These are phyloP conservation scores for Amblyopsis rosae DNA, from an alignment of 2,113 vertebrate genomes.

Conservation along the genomic window DNA sequence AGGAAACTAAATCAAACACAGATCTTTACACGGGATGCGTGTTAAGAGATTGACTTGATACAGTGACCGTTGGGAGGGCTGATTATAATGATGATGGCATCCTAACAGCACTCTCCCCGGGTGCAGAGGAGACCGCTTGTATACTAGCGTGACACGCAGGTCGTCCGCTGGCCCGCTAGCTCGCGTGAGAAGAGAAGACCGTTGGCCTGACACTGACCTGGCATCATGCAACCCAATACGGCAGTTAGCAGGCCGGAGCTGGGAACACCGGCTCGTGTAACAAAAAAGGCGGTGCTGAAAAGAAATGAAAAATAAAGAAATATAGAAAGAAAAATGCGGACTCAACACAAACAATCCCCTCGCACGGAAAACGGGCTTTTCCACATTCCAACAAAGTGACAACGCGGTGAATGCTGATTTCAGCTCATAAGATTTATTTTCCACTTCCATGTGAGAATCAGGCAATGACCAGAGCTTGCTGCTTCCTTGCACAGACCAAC, in stretches of 20 bases:
- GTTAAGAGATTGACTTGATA: constrained; percentile 41
- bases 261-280: constrained; percentile 52
- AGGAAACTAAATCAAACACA: constrained; percentile 27
- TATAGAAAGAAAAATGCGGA: neutral
- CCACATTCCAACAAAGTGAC: constrained; percentile 43
- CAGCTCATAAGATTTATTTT: neutral
- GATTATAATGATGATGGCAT: constrained; percentile 52
- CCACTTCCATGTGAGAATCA: too few relatives aligned
- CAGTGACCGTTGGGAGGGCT: constrained; percentile 49
- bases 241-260: constrained; percentile 36
- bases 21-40: constrained; percentile 36
- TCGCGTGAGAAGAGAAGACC: constrained; percentile 60
- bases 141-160: constrained; percentile 63
- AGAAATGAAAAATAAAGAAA: constrained; percentile 38
- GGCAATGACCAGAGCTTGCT: neutral
- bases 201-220: constrained; percentile 42
- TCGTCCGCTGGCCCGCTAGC: constrained; percentile 10
- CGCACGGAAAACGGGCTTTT: constrained; percentile 30
- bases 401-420: constrained; percentile 21
- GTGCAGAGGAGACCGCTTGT: constrained; percentile 62
- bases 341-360: neutral
- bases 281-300: constrained; percentile 41
- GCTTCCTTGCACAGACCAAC: neutral
- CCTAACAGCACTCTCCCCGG: constrained; percentile 55
- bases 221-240: constrained; percentile 56